Evolutionary conservation across 2,113 vertebrate genomes (phyloP).

Genomic region (Notothenia rossii): DNA sequence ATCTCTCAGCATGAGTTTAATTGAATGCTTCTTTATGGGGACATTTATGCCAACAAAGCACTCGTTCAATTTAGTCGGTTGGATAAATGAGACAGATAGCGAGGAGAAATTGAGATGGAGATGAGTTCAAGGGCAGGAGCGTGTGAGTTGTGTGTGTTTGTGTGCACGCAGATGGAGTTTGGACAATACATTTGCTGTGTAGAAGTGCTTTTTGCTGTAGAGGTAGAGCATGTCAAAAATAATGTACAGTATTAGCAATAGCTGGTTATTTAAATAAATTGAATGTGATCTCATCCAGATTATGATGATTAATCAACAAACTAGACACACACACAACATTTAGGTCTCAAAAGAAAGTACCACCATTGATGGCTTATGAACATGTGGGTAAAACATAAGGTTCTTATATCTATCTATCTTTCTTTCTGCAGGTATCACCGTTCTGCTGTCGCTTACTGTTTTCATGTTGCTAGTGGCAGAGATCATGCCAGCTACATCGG

Average conservation of each 20-base stretch:
- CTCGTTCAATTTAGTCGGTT: conserved; percentile 58
- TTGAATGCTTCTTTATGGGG: conserved; percentile 44
- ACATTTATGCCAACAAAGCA: conserved; percentile 74
- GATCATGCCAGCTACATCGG: conserved; percentile 84
- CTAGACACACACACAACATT: conserved; percentile 14
- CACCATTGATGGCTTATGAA: conserved; percentile 5
- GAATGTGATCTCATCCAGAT: conserved; percentile 43
- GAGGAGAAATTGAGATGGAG: conserved; percentile 48
- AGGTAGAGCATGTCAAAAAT: conserved; percentile 32
- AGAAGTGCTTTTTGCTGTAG: conserved; percentile 24
- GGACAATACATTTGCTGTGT: conserved; percentile 11
- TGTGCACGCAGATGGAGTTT: not conserved
- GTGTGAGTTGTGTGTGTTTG: conserved; percentile 20
- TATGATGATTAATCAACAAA: conserved; percentile 64
- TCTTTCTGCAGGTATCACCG: conserved; percentile 77
- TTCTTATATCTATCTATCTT: not conserved
- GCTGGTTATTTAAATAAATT: conserved; percentile 66
- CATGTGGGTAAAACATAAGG: conserved; percentile 17
- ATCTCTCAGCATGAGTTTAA: conserved; percentile 51
- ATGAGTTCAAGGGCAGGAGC: conserved; percentile 15
- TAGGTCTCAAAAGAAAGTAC: not conserved
- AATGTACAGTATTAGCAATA: conserved; percentile 41
- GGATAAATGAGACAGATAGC: conserved; percentile 50
- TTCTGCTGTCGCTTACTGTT: conserved; percentile 82
- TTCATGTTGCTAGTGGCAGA: conserved; percentile 84